Conservation (phyloP, 2,113 vertebrate species). For the Mystacornis crossleyi region DNA sequence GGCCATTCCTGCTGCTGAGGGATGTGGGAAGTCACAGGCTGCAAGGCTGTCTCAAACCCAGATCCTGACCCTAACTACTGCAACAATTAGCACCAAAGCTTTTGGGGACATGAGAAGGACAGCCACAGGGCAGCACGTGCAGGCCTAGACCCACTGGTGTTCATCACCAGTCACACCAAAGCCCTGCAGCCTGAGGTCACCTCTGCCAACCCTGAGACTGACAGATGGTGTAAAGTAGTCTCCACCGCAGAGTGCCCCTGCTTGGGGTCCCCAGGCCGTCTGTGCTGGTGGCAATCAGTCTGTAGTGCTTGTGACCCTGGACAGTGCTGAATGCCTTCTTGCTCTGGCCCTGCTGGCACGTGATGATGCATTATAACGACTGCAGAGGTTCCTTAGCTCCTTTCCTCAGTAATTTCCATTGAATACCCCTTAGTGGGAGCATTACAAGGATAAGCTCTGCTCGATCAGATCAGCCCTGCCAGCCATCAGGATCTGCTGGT, state of each 20-base stretch:
- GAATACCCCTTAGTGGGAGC: neutral
- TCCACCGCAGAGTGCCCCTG: rapidly evolving
- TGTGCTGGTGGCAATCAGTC: neutral
- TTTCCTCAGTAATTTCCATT: neutral
- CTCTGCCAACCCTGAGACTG: neutral
- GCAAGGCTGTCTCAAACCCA: neutral
- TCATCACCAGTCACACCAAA: neutral
- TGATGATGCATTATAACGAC: neutral
- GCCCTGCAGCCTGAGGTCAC: neutral
- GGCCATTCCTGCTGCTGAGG: neutral
- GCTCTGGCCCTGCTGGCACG: neutral
- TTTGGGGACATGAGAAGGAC: neutral
- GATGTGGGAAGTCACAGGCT: neutral
- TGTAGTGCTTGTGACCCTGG: neutral
- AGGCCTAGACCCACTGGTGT: neutral
- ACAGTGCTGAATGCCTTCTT: neutral
- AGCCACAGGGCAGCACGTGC: neutral
- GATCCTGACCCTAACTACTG: neutral
- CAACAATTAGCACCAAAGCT: neutral
- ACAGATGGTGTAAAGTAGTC: neutral
- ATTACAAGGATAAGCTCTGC: neutral
- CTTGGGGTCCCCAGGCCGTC: neutral
- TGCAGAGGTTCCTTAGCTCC: neutral
- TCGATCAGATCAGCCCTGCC: neutral
- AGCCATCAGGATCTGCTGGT: neutral